These are phyloP conservation scores for Drosophila sulfurigaster DNA, from an alignment of 1,140 invertebrate genomes.

Conservation along the genomic window DNA sequence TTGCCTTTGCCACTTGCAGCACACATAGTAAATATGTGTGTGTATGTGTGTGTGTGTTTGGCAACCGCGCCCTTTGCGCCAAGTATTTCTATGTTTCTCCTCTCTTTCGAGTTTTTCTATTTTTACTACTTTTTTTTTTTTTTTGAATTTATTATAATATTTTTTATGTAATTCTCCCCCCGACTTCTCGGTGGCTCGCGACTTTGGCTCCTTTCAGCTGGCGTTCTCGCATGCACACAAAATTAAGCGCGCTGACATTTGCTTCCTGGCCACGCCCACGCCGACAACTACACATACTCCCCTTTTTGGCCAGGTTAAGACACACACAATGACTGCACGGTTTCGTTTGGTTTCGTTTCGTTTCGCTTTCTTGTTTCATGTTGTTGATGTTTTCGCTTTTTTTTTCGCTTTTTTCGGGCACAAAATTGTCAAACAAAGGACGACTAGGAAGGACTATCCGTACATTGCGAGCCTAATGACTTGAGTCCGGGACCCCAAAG, in stretches of 20 bases:
- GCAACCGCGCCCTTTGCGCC: slow-evolving; percentile 26
- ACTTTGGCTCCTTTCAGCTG: slow-evolving; percentile 29
- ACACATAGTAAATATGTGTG: slow-evolving; percentile 3
- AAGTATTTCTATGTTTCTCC: slow-evolving; percentile 34
- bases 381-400: not conserved
- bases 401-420: slow-evolving; percentile 18
- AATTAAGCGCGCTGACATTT: slow-evolving; percentile 55
- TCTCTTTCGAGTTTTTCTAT: not conserved
- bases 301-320: slow-evolving; percentile 64
- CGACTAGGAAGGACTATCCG: slow-evolving; percentile 22
- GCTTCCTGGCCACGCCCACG: slow-evolving; percentile 49
- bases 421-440: slow-evolving; percentile 78
- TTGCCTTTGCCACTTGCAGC: slow-evolving; percentile 30
- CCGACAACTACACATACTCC: slow-evolving; percentile 23
- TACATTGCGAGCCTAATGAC: slow-evolving; percentile 66
- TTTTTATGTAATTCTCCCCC: slow-evolving; percentile 57
- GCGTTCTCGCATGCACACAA: slow-evolving; percentile 37
- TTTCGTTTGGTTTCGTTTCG: slow-evolving; percentile 13
- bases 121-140: slow-evolving; percentile 25
- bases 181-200: slow-evolving; percentile 9
- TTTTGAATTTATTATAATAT: slow-evolving; percentile 72
- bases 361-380: slow-evolving; percentile 2
- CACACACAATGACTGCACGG: slow-evolving; percentile 50
- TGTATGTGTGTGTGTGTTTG: slow-evolving; percentile 39
- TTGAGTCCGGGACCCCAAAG: slow-evolving; percentile 55